Evolutionary conservation across 2,797 vertebrate genomes (phyloP).

Genomic region (Leptatherina wallacei): DNA sequence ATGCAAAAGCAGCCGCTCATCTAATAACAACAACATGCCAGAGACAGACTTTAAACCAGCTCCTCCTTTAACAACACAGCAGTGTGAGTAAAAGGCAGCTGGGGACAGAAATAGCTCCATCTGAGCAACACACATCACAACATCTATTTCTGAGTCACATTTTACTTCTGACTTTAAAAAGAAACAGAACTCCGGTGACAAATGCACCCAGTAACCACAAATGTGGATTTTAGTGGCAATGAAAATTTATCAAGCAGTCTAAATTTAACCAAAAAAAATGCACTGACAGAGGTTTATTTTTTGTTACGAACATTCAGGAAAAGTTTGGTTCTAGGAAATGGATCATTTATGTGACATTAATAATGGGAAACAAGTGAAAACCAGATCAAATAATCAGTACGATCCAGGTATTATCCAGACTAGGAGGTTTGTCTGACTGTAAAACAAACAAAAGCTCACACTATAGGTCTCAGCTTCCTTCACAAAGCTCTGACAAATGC

Average conservation of each 20-base stretch:
- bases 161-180: slow-evolving; percentile 29
- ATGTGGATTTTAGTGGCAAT: background rate
- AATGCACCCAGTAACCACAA: slow-evolving; percentile 4
- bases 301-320: background rate
- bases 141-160: slow-evolving; percentile 42
- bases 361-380: background rate
- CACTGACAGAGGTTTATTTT: background rate
- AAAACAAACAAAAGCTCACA: slow-evolving; percentile 49
- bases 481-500: slow-evolving; percentile 25
- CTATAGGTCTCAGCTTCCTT: slow-evolving; percentile 18
- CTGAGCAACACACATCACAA: slow-evolving; percentile 35
- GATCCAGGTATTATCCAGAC: slow-evolving; percentile 21
- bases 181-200: slow-evolving; percentile 36
- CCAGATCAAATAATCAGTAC: slow-evolving; percentile 1
- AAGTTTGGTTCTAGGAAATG: background rate
- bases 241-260: background rate
- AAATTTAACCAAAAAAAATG: slow-evolving; percentile 12
- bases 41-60: slow-evolving; percentile 39
- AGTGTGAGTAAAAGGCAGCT: slow-evolving; percentile 19
- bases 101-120: slow-evolving; percentile 55
- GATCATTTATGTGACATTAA: background rate
- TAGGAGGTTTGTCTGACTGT: slow-evolving; percentile 20
- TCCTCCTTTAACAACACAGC: slow-evolving; percentile 37
- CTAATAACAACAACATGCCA: slow-evolving; percentile 35
- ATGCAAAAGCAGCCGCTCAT: slow-evolving; percentile 20